A percentile compares a stretch with the other conserved stretches of the same genome.
These are phyloP conservation scores for Beris morrisii DNA, from an alignment of 2,888 invertebrate species.

Conservation along the genomic window DNA sequence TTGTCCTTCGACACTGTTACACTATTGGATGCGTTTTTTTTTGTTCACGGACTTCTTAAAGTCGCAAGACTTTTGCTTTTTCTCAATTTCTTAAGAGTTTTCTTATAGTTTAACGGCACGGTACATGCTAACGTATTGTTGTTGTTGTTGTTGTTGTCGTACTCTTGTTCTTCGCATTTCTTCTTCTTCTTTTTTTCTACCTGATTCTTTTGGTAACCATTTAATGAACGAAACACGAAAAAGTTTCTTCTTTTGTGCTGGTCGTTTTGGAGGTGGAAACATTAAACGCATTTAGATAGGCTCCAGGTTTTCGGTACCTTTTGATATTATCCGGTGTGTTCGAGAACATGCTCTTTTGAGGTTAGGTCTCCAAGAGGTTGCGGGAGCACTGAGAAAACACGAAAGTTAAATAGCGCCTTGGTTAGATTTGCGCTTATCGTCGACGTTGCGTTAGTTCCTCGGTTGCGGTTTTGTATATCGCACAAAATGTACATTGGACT, in stretches of 20 bases:
- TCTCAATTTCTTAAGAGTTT: not conserved
- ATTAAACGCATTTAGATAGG: constrained; percentile 36
- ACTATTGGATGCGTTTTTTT: constrained; percentile 4
- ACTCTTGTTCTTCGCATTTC: constrained; percentile 32
- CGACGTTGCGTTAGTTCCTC: not conserved
- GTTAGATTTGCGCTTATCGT: not conserved
- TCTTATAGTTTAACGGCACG: constrained; percentile 3
- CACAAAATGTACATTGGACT: not conserved
- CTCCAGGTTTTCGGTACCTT: constrained; percentile 36
- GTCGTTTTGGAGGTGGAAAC: constrained; percentile 34
- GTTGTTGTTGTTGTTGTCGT: not conserved
- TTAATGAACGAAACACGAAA: constrained; percentile 43
- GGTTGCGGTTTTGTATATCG: constrained; percentile 4
- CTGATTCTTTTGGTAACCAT: constrained; percentile 34
- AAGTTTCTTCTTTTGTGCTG: constrained; percentile 21
- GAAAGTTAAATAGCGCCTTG: constrained; percentile 28
- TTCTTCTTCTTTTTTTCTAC: constrained; percentile 28
- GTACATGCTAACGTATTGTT: not conserved
- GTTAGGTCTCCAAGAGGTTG: constrained; percentile 29
- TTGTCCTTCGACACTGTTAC: constrained; percentile 9
- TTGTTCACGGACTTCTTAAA: constrained; percentile 4
- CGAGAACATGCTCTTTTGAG: constrained; percentile 33
- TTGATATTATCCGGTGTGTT: constrained; percentile 32
- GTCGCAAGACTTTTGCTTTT: constrained; percentile 7
- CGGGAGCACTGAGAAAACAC: constrained; percentile 24